Conservation (phyloP, 2,113 vertebrate genomes). For the Piaya cayana region DNA sequence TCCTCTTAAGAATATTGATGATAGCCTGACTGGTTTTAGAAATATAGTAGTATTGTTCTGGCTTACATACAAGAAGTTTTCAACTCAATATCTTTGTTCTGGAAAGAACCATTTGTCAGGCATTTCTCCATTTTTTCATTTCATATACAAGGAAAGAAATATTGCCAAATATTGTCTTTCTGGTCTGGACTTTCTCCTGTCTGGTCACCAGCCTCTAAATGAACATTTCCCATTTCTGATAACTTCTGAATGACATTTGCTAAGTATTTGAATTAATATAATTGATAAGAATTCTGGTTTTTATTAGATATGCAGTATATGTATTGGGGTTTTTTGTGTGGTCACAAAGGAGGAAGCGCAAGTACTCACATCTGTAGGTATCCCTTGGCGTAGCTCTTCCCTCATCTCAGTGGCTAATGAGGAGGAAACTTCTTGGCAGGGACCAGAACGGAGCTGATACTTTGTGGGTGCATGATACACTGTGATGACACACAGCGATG, state of each 20-base stretch:
- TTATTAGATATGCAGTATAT: neutral
- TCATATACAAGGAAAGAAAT: neutral
- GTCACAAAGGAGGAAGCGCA: neutral
- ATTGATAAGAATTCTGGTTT: neutral
- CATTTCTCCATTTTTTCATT: neutral
- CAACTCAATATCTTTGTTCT: neutral
- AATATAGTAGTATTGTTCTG: neutral
- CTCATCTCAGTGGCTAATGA: neutral
- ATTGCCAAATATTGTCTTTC: neutral
- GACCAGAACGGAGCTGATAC: neutral
- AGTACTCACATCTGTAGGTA: neutral
- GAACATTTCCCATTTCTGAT: neutral
- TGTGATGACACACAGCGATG: rapidly evolving
- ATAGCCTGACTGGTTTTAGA: neutral
- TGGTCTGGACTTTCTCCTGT: neutral
- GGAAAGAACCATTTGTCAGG: neutral
- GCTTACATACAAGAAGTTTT: neutral
- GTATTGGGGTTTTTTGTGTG: neutral
- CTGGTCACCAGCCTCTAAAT: no score
- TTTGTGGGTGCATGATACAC: neutral
- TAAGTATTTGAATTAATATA: neutral
- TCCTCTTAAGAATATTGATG: neutral
- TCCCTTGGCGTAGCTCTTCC: neutral
- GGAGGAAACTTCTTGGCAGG: neutral
- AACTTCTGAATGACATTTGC: neutral